These are phyloP conservation scores for Sebastes hopkinsi DNA, from an alignment of 2,797 vertebrate species.

Conservation along the genomic window DNA sequence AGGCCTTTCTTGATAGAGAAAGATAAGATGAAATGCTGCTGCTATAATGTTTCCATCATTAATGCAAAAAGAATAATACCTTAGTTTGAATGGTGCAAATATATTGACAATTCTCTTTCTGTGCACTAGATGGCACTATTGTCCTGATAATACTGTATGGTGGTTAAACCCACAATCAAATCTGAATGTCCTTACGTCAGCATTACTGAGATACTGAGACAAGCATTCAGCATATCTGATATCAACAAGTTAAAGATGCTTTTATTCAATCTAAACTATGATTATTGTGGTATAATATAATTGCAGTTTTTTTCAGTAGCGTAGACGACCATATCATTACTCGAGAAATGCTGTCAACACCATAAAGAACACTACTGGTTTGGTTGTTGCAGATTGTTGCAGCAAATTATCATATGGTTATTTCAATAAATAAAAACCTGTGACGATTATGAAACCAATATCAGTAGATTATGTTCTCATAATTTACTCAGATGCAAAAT, in stretches of 20 bases:
- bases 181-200: conserved; percentile 4
- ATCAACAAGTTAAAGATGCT: conserved; percentile 25
- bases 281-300: background rate
- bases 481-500: background rate
- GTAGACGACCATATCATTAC: conserved; percentile 2
- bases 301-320: background rate
- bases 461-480: background rate
- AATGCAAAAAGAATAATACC: background rate
- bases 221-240: conserved; percentile 11
- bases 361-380: conserved; percentile 4
- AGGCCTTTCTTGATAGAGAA: background rate
- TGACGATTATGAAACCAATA: background rate
- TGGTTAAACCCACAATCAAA: background rate
- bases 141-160: conserved; percentile 16
- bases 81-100: background rate
- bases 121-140: conserved; percentile 63
- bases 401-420: conserved; percentile 5
- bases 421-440: background rate
- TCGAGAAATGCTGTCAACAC: background rate
- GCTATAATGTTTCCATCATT: background rate
- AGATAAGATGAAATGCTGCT: background rate
- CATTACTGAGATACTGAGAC: background rate
- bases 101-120: background rate
- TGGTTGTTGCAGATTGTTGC: background rate
- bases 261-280: conserved; percentile 3